These are phyloP conservation scores for Hippopotamyrus pictus DNA, from an alignment of 2,797 vertebrate genomes.

Conservation along the genomic window DNA sequence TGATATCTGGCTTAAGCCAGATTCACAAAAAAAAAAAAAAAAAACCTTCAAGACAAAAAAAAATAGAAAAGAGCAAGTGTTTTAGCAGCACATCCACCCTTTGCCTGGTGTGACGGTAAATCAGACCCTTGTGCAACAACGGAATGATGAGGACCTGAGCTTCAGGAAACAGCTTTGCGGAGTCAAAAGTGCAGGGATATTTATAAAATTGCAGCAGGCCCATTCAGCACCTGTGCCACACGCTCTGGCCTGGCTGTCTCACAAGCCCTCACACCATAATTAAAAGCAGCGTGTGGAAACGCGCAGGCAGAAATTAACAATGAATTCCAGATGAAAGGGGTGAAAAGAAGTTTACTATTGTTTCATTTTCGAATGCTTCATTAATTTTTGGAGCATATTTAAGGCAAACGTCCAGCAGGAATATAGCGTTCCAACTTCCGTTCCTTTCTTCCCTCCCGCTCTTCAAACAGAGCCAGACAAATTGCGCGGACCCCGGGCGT, in stretches of 20 bases:
- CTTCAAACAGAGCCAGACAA: not conserved
- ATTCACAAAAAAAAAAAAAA: conserved; percentile 9
- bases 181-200: conserved; percentile 73
- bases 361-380: conserved; percentile 13
- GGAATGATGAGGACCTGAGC: conserved; percentile 56
- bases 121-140: conserved; percentile 46
- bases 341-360: conserved; percentile 32
- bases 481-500: not conserved
- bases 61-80: conserved; percentile 44
- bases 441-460: not conserved
- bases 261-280: conserved; percentile 56
- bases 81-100: conserved; percentile 56
- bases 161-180: conserved; percentile 68
- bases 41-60: not conserved
- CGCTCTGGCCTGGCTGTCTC: conserved; percentile 49
- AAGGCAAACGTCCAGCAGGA: conserved; percentile 9
- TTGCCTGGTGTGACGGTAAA: conserved; percentile 62
- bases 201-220: conserved; percentile 70
- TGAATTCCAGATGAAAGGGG: conserved; percentile 37
- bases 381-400: conserved; percentile 26
- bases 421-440: not conserved
- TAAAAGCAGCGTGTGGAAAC: conserved; percentile 56
- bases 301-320: conserved; percentile 59
- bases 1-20: conserved; percentile 63
- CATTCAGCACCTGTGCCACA: conserved; percentile 55